Conservation (phyloP, 2,888 invertebrate species). For the Lissonota sp. region DNA sequence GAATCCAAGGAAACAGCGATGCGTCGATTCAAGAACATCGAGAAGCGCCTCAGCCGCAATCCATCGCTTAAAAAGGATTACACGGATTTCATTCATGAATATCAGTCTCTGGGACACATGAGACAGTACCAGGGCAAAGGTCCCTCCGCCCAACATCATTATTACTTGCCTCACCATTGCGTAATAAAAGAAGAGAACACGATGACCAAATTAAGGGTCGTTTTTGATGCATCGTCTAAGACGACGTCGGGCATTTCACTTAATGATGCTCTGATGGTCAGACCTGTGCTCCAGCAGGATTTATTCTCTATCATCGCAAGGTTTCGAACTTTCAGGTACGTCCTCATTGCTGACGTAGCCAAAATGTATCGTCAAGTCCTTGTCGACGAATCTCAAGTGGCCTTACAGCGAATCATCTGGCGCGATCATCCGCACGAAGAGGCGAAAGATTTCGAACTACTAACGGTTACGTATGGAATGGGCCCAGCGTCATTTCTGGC, state of each 20-base stretch:
- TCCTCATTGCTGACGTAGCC: slow-evolving; percentile 67
- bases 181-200: slow-evolving; percentile 3
- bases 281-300: slow-evolving; percentile 15
- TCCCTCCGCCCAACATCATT: neutral
- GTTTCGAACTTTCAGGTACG: slow-evolving; percentile 24
- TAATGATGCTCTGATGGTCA: slow-evolving; percentile 17
- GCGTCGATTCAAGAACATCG: slow-evolving; percentile 14
- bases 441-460: slow-evolving; percentile 52
- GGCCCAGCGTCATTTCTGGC: slow-evolving; percentile 64
- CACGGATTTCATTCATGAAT: slow-evolving; percentile 38
- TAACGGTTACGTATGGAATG: slow-evolving; percentile 62
- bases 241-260: slow-evolving; percentile 38
- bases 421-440: slow-evolving; percentile 42
- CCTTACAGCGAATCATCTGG: slow-evolving; percentile 68
- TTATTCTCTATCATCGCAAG: slow-evolving; percentile 21
- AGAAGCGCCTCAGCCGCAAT: slow-evolving; percentile 4
- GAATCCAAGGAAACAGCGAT: slow-evolving; percentile 19
- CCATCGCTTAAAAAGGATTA: slow-evolving; percentile 31
- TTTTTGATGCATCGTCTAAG: slow-evolving; percentile 4
- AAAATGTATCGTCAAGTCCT: slow-evolving; percentile 72
- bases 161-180: slow-evolving; percentile 20
- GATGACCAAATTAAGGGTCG: slow-evolving; percentile 7
- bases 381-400: slow-evolving; percentile 54
- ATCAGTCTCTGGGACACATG: slow-evolving; percentile 35
- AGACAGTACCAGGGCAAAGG: neutral